These are phyloP conservation scores for Euthynnus affinis DNA, from an alignment of 2,797 vertebrate genomes.

Conservation along the genomic window DNA sequence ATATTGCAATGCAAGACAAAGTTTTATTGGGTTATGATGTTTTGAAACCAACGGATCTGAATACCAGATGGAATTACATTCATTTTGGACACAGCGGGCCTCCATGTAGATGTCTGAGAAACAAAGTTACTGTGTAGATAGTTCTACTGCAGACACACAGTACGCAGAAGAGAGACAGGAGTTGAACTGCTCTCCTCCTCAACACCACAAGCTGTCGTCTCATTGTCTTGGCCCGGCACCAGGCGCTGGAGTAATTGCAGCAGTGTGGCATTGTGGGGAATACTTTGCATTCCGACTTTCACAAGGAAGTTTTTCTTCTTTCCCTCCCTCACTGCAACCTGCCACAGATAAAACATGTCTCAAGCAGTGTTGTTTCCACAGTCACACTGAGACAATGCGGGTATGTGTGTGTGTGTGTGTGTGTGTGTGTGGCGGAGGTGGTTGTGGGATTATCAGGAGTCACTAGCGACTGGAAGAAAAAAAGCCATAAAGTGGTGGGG, in stretches of 20 bases:
- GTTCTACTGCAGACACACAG: constrained; percentile 49
- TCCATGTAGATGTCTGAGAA: constrained; percentile 40
- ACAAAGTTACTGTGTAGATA: constrained; percentile 49
- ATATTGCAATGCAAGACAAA: constrained; percentile 9
- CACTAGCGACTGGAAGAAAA: constrained; percentile 18
- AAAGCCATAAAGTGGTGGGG: constrained; percentile 20
- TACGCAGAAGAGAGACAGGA: constrained; percentile 61
- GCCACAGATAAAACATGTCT: constrained; percentile 77
- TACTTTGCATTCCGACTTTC: constrained; percentile 85
- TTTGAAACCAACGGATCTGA: constrained; percentile 53
- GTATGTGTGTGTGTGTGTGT: constrained; percentile 10
- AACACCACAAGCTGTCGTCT: constrained; percentile 80
- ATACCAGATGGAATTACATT: constrained; percentile 57
- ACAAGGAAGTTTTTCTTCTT: constrained; percentile 79
- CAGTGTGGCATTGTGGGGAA: constrained; percentile 85
- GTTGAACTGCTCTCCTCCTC: constrained; percentile 65
- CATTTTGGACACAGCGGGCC: constrained; percentile 44
- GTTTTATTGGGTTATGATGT: constrained; percentile 47
- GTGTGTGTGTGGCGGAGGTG: constrained; percentile 22
- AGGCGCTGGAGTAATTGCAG: constrained; percentile 83
- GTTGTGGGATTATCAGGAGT: constrained; percentile 24
- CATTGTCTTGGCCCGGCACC: constrained; percentile 83
- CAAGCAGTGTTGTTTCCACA: constrained; percentile 66
- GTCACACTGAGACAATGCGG: constrained; percentile 57
- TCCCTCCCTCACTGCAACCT: constrained; percentile 72